Base-by-base conservation (phyloP, 2,113 vertebrate species). In the Pitta sordida region DNA sequence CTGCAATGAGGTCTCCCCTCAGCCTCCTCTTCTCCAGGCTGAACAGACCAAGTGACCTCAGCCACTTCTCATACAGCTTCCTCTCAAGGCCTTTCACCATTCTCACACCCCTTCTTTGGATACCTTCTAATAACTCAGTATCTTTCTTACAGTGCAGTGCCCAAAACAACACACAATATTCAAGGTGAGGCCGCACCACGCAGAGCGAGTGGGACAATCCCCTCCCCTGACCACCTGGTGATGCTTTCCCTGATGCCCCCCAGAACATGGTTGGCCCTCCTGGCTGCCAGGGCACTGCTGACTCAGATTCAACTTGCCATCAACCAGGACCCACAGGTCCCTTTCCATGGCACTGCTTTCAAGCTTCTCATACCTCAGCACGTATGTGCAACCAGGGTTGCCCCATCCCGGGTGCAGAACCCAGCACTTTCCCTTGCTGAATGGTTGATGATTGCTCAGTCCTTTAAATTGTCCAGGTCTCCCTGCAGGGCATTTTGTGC, bases 191-290 rank as follows among this genome's bases (percentile, higher is more conserved):
- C 10, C 10, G 3, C 58, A 23, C 10, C 58, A 59, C 24, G 15
- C 15, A 37, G 58, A 59, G 56, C 34, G 56, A 36, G 34, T 3
- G 1, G 56, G 56, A 59, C 56, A 36, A 59, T 59, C 56, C 10
- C 23, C 34, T 36, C 23, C 23, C 23, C 36, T 1, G 3, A 15
- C n/a, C 2, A 2, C n/a, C 22, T 36, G 56, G 22, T 3, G 15
- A 36, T 59, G 22, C 56, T 59, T 11, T 36, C 22, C 56, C 34
- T 59, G 56, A 59, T 59, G 56, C 34, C 56, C n/a, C 18, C 34
- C 22, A 36, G 56, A 15, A 59, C 34, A 59, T 2, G 15, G 56
- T 36, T 36, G 22, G n/a, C 34, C 34, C 23, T 59, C 34, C 34
- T 26, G 58, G 34, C 34, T 59, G 58, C 34, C 58, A 37, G 34